Base-by-base conservation (phyloP, 1,140 invertebrate species). In the Heliothis virescens region DNA sequence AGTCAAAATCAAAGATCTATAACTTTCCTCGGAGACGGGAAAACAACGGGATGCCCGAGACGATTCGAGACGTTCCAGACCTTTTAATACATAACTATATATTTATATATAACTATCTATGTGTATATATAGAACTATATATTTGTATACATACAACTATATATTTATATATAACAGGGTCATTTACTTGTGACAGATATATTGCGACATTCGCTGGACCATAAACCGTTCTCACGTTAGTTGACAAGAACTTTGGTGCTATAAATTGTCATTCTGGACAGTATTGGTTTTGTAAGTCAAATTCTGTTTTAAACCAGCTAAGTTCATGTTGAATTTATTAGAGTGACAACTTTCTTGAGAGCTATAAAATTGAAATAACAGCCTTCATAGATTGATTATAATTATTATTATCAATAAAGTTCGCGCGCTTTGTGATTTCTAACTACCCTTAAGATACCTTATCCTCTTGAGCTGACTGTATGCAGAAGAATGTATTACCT, bases 181-280 rank as follows among this genome's bases (percentile, higher is more conserved):
- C 18, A 55, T 60, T 75, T 62, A n/a, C 52, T 16, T 26, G 53
- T 48, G 71, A 63, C 73, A 63, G 59, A 29, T 75, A 75, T 62
- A 63, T 63, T 50, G 16, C 73, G 34, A 62, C 59, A 50, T 13
- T 41, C 72, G 16, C 57, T 16, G 10, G 9, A 11, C 41, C 69
- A 53, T 69, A 72, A 55, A 55, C 21, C 4, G n/a, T 75, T 75
- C 73, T 75, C 59, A 62, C 41, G 47, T 62, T 34, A 26, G 50
- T 71, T 55, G 21, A 71, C 55, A 48, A 67, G 16, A 48, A 67
- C 16, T 57, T 55, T 16, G 15, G 26, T 10, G 55, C 55, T 16
- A 59, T 60, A 74, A 74, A 74, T 60, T 62, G 9, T n/a, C 57
- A 72, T 73, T 4, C 47, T 9, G 4, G 16, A 52, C 21, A 13